phyloP scores from a whole-genome alignment of 1,140 invertebrate species.

The Drosophila kikkawai region DNA sequence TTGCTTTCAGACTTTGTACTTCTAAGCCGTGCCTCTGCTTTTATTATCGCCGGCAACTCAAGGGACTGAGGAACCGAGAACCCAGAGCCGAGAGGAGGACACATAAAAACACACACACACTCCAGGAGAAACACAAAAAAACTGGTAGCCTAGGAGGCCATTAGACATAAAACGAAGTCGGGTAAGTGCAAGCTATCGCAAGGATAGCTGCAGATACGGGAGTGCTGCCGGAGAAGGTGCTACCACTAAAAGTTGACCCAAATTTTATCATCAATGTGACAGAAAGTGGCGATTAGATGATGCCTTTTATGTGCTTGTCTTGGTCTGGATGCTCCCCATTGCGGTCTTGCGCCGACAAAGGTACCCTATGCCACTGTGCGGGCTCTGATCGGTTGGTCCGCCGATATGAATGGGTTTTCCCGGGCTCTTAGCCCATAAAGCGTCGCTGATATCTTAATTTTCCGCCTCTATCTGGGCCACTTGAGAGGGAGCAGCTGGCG shows the following conservation, averaged over 20 bases:
- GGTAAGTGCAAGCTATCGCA: slow-evolving; percentile 75
- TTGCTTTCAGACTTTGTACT: slow-evolving; percentile 77
- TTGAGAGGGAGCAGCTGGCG: slow-evolving; percentile 41
- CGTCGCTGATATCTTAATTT: slow-evolving; percentile 81
- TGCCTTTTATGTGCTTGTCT: slow-evolving; percentile 69
- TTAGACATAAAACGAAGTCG: slow-evolving; percentile 65
- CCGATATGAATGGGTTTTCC: slow-evolving; percentile 61
- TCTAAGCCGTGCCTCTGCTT: slow-evolving; percentile 63
- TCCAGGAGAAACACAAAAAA: slow-evolving; percentile 31
- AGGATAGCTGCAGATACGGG: slow-evolving; percentile 56
- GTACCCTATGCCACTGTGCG: slow-evolving; percentile 64
- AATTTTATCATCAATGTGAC: slow-evolving; percentile 84
- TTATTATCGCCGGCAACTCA: slow-evolving; percentile 76
- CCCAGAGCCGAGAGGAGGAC: slow-evolving; percentile 16
- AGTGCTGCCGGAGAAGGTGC: slow-evolving; percentile 48
- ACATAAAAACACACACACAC: slow-evolving; percentile 55
- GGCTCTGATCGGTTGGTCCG: slow-evolving; percentile 9
- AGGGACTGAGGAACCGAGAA: slow-evolving; percentile 42
- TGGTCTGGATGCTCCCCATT: slow-evolving; percentile 9
- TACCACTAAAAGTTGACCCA: slow-evolving; percentile 81
- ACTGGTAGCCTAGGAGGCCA: slow-evolving; percentile 77
- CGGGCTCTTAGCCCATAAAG: slow-evolving; percentile 51
- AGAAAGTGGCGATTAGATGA: slow-evolving; percentile 82
- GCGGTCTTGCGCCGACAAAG: slow-evolving; percentile 53
- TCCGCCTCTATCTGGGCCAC: slow-evolving; percentile 65